These are phyloP conservation scores for Hyles euphorbiae DNA, from an alignment of 1,140 invertebrate genomes.

Conservation along the genomic window DNA sequence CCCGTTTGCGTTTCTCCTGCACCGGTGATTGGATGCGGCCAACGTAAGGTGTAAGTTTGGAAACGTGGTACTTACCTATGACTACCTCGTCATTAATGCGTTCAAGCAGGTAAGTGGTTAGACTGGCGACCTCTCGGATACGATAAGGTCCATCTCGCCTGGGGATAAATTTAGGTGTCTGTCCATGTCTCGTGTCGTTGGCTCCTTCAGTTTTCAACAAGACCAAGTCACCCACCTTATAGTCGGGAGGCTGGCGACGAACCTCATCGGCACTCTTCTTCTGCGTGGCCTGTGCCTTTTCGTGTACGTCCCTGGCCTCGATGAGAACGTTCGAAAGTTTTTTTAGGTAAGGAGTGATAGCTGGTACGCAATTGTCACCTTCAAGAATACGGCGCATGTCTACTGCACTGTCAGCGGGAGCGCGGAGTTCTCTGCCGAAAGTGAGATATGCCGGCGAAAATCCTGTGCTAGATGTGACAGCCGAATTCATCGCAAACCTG, in stretches of 20 bases:
- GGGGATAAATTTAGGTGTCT: slow-evolving; percentile 21
- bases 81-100: not conserved
- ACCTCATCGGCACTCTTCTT: slow-evolving; percentile 10
- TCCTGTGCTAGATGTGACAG: not conserved
- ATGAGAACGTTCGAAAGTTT: slow-evolving; percentile 13
- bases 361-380: slow-evolving; percentile 39
- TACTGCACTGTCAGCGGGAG: slow-evolving; percentile 19
- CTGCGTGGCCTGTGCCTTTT: slow-evolving; percentile 9
- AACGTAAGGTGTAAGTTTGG: slow-evolving; percentile 6
- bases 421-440: slow-evolving; percentile 19
- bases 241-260: slow-evolving; percentile 3
- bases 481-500: slow-evolving; percentile 6
- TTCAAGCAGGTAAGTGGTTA: slow-evolving; percentile 32
- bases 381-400: slow-evolving; percentile 31
- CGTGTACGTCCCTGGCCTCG: slow-evolving; percentile 24
- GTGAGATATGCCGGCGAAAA: slow-evolving; percentile 6
- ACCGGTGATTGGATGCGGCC: slow-evolving; percentile 3
- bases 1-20: slow-evolving; percentile 6
- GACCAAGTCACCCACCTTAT: slow-evolving; percentile 18
- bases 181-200: slow-evolving; percentile 20
- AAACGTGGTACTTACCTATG: slow-evolving; percentile 12
- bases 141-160: slow-evolving; percentile 12
- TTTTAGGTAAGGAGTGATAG: slow-evolving; percentile 38
- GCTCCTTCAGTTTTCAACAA: slow-evolving; percentile 21
- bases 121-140: slow-evolving; percentile 16